Base-by-base conservation (phyloP, 2,888 invertebrate species). In the Tipula unca region DNA sequence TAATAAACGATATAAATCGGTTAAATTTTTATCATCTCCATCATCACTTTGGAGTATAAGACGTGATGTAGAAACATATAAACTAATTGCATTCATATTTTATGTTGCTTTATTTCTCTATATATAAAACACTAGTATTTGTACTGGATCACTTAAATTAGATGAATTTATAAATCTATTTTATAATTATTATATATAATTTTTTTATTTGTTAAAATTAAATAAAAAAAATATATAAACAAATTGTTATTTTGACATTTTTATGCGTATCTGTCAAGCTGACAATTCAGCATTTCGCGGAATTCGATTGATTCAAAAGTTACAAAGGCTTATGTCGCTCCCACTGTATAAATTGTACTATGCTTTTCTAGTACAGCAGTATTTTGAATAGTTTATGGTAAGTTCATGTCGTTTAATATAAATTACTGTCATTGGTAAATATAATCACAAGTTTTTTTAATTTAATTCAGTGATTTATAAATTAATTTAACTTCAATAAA, bases 1-100 rank as follows among this genome's bases (percentile, higher is more conserved):
- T 88, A 98, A 93, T 89, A 96, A 93, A 88, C 95, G 93, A 91
- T 95, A 95, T 88, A 97, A 92, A 91, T 97, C 97, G 85, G 93
- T 93, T 94, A 96, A 95, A 89, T 93, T 94, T 87, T 94, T 94
- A 89, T 95, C 94, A 54, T 39, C 84, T 20, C 82, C 85, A 54
- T 54, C 86, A 32, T 86, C 84, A 69, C 35, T 85, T 84, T 85
- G 85, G 10, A 85, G 82, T 85, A 89, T 88, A 86, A 89, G 87
- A 86, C 89, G 89, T 17, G 89, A 89, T 32, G 89, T 88, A 14
- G 89, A 89, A 3, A 89, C 89, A 87, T 89, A 89, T 14, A 89
- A 87, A 86, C 88, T 88, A 42, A 88, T 88, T 4, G 89, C 89
- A 87, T 89, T 89, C 89, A 89, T 89, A 87, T 86, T 87, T 85